These are phyloP conservation scores for Anticlea derivata DNA, from an alignment of 2,888 invertebrate species.

Conservation along the genomic window DNA sequence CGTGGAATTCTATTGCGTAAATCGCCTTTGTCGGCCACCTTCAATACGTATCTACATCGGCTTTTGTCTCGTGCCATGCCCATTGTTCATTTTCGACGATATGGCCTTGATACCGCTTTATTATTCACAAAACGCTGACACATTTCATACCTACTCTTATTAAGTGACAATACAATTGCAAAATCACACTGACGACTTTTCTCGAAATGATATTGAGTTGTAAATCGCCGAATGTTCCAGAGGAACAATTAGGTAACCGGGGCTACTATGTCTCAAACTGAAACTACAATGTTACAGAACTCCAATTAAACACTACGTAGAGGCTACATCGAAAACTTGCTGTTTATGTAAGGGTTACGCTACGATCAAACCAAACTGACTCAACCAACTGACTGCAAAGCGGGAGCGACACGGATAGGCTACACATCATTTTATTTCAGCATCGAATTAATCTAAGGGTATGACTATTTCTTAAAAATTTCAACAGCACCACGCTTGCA, in stretches of 20 bases:
- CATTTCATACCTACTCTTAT: conserved; percentile 11
- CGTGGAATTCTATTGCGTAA: conserved; percentile 81
- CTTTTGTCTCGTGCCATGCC: conserved; percentile 78
- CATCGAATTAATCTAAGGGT: background rate
- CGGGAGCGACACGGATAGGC: background rate
- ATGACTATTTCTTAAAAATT: no score
- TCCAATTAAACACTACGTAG: conserved; percentile 19
- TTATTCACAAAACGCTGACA: conserved; percentile 52
- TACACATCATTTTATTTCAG: background rate
- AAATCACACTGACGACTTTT: background rate
- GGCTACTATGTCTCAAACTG: conserved; percentile 11
- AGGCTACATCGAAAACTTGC: conserved; percentile 16
- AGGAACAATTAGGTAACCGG: conserved; percentile 1
- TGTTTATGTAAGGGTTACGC: conserved; percentile 9
- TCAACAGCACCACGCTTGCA: no score
- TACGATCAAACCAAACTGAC: conserved; percentile 2
- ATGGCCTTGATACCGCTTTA: conserved; percentile 72
- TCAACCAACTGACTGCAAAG: background rate
- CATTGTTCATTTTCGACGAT: conserved; percentile 76
- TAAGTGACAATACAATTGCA: conserved; percentile 14
- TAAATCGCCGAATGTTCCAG: background rate
- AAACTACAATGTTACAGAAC: conserved; percentile 21
- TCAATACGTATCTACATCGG: conserved; percentile 66
- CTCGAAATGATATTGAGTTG: conserved; percentile 3
- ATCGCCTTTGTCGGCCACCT: conserved; percentile 78